These are phyloP conservation scores for Hoplodrina ambigua DNA, from an alignment of 2,888 invertebrate genomes.

Conservation along the genomic window DNA sequence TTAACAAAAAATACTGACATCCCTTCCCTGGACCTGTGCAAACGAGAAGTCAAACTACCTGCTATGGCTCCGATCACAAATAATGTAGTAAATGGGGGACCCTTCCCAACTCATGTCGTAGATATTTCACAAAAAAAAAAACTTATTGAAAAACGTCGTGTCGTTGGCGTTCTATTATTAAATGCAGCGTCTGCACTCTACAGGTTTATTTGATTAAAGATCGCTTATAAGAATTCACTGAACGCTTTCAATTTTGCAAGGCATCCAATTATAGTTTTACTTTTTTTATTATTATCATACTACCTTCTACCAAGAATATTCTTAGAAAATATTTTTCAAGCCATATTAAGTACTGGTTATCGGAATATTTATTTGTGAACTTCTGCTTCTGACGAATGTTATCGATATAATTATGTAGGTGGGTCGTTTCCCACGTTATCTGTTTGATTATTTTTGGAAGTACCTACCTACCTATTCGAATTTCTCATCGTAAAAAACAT, in stretches of 20 bases:
- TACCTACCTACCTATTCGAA: slow-evolving; percentile 4
- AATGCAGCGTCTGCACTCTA: slow-evolving; percentile 22
- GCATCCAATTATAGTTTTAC: slow-evolving; percentile 12
- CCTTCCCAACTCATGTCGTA: slow-evolving; percentile 43
- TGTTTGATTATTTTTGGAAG: slow-evolving; percentile 11
- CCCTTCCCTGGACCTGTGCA: slow-evolving; percentile 50
- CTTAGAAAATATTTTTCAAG: neutral
- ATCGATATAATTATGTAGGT: slow-evolving; percentile 22
- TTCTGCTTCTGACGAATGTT: slow-evolving; percentile 1
- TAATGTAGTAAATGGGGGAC: slow-evolving; percentile 40
- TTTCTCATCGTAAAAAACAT: slow-evolving; percentile 13
- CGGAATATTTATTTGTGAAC: slow-evolving; percentile 22
- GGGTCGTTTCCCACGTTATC: slow-evolving; percentile 26
- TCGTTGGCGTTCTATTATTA: slow-evolving; percentile 54
- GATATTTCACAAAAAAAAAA: slow-evolving; percentile 40
- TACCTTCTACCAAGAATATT: neutral
- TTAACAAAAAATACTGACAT: slow-evolving; percentile 46
- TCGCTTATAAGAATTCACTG: slow-evolving; percentile 27
- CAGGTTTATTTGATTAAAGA: slow-evolving; percentile 40
- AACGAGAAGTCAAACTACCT: slow-evolving; percentile 63
- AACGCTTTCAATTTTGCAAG: slow-evolving; percentile 20
- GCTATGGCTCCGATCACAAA: slow-evolving; percentile 52
- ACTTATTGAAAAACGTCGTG: slow-evolving; percentile 38
- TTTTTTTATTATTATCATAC: neutral
- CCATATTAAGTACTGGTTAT: neutral